These are phyloP conservation scores for Sclerodermus sp. DNA, from an alignment of 2,888 invertebrate genomes.

Conservation along the genomic window DNA sequence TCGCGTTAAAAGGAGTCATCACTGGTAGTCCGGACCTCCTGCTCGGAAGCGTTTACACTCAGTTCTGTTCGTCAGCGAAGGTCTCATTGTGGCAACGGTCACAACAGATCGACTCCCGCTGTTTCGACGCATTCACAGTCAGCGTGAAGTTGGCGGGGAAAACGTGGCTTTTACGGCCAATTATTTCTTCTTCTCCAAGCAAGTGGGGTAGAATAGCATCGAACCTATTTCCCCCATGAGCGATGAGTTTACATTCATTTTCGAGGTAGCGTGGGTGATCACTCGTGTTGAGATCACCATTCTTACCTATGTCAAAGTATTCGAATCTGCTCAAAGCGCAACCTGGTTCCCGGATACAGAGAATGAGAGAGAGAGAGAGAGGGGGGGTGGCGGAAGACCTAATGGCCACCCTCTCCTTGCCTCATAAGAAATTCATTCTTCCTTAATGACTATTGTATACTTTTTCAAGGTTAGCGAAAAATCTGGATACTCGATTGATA, in stretches of 20 bases:
- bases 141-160: conserved; percentile 26
- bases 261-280: conserved; percentile 3
- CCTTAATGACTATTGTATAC: no score
- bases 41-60: conserved; percentile 30
- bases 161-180: conserved; percentile 42
- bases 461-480: no score
- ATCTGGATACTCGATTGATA: no score
- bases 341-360: no score
- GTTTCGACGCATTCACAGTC: conserved; percentile 32
- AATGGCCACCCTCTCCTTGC: no score
- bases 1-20: conserved; percentile 29
- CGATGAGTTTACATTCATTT: conserved; percentile 8
- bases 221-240: conserved; percentile 2
- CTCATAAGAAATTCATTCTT: no score
- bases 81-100: conserved; percentile 46
- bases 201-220: background rate
- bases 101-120: conserved; percentile 44
- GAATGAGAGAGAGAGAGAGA: no score
- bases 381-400: no score
- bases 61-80: conserved; percentile 26
- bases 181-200: conserved; percentile 32
- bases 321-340: no score
- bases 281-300: conserved; percentile 22
- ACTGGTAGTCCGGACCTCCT: conserved; percentile 20
- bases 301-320: conserved; percentile 9